Conservation (phyloP, 1,140 invertebrate species). For the Apis mellifera region Amel_HAv3.1 CM009931.2:21702001-21702500, state of each 20-base stretch:
- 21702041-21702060: constrained; percentile 56
- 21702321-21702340: constrained; percentile 72
- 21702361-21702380: constrained; percentile 52
- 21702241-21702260: constrained; percentile 70
- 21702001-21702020: constrained; percentile 38
- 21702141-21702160: neutral
- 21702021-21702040: constrained; percentile 42
- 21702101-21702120: constrained; percentile 11
- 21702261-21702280: constrained; percentile 73
- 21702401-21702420: constrained; percentile 52
- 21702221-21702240: constrained; percentile 77
- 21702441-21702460: constrained; percentile 73
- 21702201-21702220: constrained; percentile 71
- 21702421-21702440: constrained; percentile 64
- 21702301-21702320: constrained; percentile 77
- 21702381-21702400: constrained; percentile 37
- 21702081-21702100: constrained; percentile 30
- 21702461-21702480: constrained; percentile 70
- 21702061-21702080: constrained; percentile 66
- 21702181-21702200: constrained; percentile 70
- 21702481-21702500: constrained; percentile 68
- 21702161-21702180: neutral
- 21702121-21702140: neutral
- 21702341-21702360: constrained; percentile 72
- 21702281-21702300: constrained; percentile 77